Evolutionary conservation across 1,140 invertebrate genomes (phyloP).

Genomic region (Bombus waltoni): DNA sequence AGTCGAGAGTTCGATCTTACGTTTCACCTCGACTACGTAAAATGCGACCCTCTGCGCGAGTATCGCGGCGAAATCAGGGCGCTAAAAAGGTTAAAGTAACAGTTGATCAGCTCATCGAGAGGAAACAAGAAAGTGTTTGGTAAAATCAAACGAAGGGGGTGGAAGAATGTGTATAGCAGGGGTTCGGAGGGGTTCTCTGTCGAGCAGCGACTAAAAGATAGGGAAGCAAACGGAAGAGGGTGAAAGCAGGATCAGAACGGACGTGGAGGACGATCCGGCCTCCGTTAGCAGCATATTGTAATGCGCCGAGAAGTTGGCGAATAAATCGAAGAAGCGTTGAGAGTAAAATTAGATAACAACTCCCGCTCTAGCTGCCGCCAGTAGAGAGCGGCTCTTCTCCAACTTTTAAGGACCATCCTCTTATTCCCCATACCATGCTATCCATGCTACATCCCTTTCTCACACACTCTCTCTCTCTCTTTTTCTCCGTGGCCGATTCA

Average conservation of each 20-base stretch:
- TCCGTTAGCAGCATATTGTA: conserved; percentile 82
- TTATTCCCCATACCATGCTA: conserved; percentile 70
- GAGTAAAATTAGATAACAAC: conserved; percentile 84
- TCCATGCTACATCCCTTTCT: conserved; percentile 56
- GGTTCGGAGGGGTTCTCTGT: conserved; percentile 16
- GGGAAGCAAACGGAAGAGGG: conserved; percentile 31
- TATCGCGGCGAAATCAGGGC: not conserved
- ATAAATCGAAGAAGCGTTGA: conserved; percentile 84
- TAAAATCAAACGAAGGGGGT: conserved; percentile 36
- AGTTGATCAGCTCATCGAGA: conserved; percentile 33
- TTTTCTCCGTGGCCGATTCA: conserved; percentile 16
- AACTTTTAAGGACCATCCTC: conserved; percentile 82
- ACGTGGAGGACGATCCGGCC: conserved; percentile 70
- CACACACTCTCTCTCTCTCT: conserved; percentile 30
- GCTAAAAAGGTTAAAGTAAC: conserved; percentile 22
- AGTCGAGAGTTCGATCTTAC: not conserved
- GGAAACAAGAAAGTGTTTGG: conserved; percentile 34
- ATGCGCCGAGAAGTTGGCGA: conserved; percentile 82
- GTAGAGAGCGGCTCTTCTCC: conserved; percentile 75
- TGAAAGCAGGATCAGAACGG: conserved; percentile 52
- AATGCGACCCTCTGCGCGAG: not conserved
- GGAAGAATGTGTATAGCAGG: conserved; percentile 16
- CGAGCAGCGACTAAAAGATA: conserved; percentile 14
- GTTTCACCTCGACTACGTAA: no score
- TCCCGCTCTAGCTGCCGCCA: conserved; percentile 73